These are phyloP conservation scores for Oophaga pumilio DNA, from an alignment of 2,113 vertebrate species.

Conservation along the genomic window DNA sequence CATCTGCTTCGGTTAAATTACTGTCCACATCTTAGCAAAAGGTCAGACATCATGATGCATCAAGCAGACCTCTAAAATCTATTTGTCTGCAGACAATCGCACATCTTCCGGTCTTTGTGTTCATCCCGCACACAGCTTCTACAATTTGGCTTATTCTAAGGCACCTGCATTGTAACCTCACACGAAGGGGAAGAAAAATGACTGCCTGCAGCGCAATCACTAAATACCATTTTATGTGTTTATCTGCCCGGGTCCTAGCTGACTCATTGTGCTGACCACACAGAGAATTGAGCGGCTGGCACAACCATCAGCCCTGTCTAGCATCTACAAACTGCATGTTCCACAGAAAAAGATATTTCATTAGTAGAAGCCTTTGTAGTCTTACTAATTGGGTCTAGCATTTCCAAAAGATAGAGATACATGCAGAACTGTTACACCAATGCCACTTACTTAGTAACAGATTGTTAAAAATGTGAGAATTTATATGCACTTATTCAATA, in stretches of 20 bases:
- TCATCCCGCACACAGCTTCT: constrained; percentile 11
- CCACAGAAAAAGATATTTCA: not conserved
- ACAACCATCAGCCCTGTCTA: not conserved
- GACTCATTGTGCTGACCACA: constrained; percentile 11
- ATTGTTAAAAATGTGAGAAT: not conserved
- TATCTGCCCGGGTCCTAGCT: not conserved
- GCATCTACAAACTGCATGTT: not conserved
- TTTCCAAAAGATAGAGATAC: not conserved
- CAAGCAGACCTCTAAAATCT: not conserved
- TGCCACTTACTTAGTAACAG: not conserved
- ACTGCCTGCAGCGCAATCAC: not conserved
- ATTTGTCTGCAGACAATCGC: not conserved
- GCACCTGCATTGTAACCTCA: constrained; percentile 27
- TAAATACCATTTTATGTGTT: not conserved
- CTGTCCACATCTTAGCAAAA: not conserved
- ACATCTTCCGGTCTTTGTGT: not conserved
- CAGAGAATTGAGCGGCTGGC: not conserved
- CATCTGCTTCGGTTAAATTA: constrained; percentile 10
- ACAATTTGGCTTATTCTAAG: not conserved
- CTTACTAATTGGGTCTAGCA: not conserved
- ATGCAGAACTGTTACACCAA: not conserved
- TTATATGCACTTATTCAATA: too few species aligned
- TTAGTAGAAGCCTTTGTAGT: not conserved
- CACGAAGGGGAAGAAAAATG: not conserved
- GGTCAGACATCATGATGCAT: constrained; percentile 32